Base-by-base conservation (phyloP, 64 coral and sea anemone genomes). In the Dendronephthya gigantea region DNA sequence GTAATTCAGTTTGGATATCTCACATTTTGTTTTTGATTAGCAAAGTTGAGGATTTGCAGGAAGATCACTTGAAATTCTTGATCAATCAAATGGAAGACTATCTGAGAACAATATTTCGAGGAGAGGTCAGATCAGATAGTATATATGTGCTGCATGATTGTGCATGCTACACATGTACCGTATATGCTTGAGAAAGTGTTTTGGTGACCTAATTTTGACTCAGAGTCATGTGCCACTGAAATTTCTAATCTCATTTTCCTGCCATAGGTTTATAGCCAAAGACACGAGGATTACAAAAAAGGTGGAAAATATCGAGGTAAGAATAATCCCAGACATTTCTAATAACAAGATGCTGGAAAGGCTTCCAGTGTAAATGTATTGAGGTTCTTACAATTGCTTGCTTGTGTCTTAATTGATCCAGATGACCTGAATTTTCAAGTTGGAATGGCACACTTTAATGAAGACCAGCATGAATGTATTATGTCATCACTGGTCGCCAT, bases 341-440 rank as follows among this genome's bases (percentile, higher is more conserved):
- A n/a, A n/a, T n/a, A n/a, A n/a, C n/a, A n/a, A n/a, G n/a, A n/a
- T n/a, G n/a, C n/a, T n/a, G n/a, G n/a, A n/a, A n/a, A n/a, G n/a
- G n/a, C 22, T 30, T 22, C 58, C 58, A 66, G 58, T 66, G 58
- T 22, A 66, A 14, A 66, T 8, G 29, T 66, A 66, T 30, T n/a
- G n/a, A n/a, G n/a, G n/a, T 45, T 45, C 41, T 45, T 45, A 45
- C 41, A 45, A 4, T 45, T 45, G n/a, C n/a, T 45, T 45, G 10
- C 17, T 5, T 6, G 6, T 62, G 25, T n/a, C 2, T 58, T 79
- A 36, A 35, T 31, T 15, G 0, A 19, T 79, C 4, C 9, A 79
- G 72, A 79, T 33, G 37, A 79, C 30, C 36, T 79, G 36, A 79
- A 79, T 79, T 79, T 79, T 33, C 72, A 79, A 79, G 72, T 79